Evolutionary conservation across 2,797 vertebrate species (phyloP).

Genomic region (Leptodactylus fallax): DNA sequence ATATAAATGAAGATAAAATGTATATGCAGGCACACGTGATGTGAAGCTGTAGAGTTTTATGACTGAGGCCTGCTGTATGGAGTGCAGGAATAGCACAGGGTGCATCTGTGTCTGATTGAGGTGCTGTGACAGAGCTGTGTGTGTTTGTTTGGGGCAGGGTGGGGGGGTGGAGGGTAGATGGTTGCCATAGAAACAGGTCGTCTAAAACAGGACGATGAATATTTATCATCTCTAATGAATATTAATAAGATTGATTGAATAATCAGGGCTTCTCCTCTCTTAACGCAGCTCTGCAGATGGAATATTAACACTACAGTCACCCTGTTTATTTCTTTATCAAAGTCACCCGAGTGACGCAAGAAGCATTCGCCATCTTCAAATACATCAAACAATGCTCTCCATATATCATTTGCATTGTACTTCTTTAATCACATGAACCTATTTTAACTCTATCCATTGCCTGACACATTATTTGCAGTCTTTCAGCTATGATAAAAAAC

Average conservation of each 20-base stretch:
- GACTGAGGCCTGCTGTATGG: conserved; percentile 30
- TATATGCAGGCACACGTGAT: background rate
- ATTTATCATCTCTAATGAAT: conserved; percentile 65
- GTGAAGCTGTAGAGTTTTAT: background rate
- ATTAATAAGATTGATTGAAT: conserved; percentile 66
- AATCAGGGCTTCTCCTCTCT: conserved; percentile 62
- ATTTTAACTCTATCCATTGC: background rate
- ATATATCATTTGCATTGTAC: background rate
- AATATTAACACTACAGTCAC: conserved; percentile 59
- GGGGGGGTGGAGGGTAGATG: conserved; percentile 33
- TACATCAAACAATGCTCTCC: conserved; percentile 17
- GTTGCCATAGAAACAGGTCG: conserved; percentile 64
- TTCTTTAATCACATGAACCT: background rate
- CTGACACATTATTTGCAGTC: background rate
- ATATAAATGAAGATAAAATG: background rate
- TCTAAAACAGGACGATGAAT: conserved; percentile 64
- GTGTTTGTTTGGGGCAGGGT: conserved; percentile 60
- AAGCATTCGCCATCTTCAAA: conserved; percentile 41
- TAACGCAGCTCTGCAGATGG: conserved; percentile 62
- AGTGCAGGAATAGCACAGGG: conserved; percentile 6
- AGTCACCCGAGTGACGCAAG: conserved; percentile 57
- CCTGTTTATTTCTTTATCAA: conserved; percentile 55
- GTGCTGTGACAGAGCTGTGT: conserved; percentile 62
- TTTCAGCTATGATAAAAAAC: background rate
- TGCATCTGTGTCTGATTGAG: conserved; percentile 62